Percentiles rank a stretch among this genome's conserved stretches.
phyloP scores from a whole-genome alignment of 2,888 invertebrate species.

The Conops quadrifasciatus region DNA sequence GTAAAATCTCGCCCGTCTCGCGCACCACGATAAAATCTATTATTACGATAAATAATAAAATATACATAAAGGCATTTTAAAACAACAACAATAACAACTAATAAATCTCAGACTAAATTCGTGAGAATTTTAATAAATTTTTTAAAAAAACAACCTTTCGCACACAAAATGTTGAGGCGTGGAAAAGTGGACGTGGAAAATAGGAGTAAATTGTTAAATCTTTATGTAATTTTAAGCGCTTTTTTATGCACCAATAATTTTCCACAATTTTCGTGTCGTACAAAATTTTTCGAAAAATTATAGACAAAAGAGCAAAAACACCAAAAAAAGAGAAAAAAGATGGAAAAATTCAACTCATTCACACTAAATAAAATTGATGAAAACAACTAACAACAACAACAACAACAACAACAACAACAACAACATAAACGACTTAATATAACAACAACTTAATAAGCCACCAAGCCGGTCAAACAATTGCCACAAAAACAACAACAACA shows the following conservation, averaged over 20 bases:
- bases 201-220: neutral
- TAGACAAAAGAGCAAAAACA: conserved; percentile 15
- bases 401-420: conserved; percentile 26
- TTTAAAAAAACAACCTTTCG: no score
- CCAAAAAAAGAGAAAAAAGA: conserved; percentile 3
- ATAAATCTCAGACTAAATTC: neutral
- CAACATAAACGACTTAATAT: conserved; percentile 13
- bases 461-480: neutral
- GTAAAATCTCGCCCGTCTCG: neutral
- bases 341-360: neutral
- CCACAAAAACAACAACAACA: conserved; percentile 21
- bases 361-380: conserved; percentile 22
- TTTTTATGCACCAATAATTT: conserved; percentile 6
- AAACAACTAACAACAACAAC: conserved; percentile 26
- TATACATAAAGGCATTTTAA: conserved; percentile 1
- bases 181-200: neutral
- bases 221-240: neutral
- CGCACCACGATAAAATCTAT: no score
- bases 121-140: no score
- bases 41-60: neutral
- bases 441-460: no score
- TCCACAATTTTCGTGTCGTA: neutral
- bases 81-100: neutral
- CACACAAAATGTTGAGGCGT: neutral
- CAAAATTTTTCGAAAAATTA: neutral